A percentile compares a stretch with the other conserved stretches of the same genome.
These are phyloP conservation scores for Capromys pilorides DNA, from an alignment of 2,797 vertebrate genomes.

Conservation along the genomic window DNA sequence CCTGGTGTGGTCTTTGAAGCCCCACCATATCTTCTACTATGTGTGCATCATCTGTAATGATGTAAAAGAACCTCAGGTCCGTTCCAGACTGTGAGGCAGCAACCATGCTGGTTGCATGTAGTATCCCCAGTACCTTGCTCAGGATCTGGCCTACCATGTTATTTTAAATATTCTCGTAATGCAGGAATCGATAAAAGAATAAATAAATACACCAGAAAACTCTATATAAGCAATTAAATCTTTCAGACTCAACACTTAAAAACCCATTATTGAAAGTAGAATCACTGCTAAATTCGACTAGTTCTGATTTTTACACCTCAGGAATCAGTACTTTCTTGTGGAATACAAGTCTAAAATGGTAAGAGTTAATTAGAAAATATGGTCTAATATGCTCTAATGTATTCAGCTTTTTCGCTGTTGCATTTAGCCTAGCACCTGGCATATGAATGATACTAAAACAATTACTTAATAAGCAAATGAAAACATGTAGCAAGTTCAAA, in stretches of 20 bases:
- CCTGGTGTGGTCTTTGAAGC: background rate
- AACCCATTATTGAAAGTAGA: background rate
- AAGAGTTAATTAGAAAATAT: conserved; percentile 41
- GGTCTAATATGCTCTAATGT: conserved; percentile 19
- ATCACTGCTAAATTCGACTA: background rate
- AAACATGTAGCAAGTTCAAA: conserved; percentile 39
- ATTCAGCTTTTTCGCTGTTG: conserved; percentile 2
- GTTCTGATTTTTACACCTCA: background rate
- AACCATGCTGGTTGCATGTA: background rate
- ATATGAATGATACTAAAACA: background rate
- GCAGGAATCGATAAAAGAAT: background rate
- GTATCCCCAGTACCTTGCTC: background rate
- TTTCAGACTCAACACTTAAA: background rate
- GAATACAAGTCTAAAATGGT: conserved; percentile 11
- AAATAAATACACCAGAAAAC: background rate
- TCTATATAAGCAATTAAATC: background rate
- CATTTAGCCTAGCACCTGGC: conserved; percentile 11
- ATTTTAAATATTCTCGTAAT: background rate
- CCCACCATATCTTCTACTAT: background rate
- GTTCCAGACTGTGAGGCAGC: background rate
- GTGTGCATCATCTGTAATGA: background rate
- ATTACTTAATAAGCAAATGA: conserved; percentile 50
- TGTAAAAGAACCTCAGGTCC: background rate
- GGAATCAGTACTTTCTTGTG: conserved; percentile 11
- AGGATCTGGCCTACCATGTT: background rate